phyloP scores from a whole-genome alignment of 2,888 invertebrate genomes.

The Tenodera sinensis region DNA sequence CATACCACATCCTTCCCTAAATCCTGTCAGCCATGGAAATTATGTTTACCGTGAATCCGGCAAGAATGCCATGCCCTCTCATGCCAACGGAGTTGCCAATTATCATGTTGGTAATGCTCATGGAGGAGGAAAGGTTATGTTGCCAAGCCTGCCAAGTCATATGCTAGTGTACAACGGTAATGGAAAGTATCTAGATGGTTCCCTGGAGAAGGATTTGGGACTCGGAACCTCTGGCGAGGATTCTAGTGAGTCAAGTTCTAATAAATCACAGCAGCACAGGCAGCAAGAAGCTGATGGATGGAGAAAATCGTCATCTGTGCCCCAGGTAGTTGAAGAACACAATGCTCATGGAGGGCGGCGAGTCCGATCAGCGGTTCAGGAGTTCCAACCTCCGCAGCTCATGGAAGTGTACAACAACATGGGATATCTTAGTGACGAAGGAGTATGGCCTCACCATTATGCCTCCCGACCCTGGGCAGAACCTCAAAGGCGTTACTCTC shows the following conservation, averaged over 20 bases:
- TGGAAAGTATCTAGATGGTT: slow-evolving; percentile 52
- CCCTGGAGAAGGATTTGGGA: slow-evolving; percentile 66
- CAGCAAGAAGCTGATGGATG: slow-evolving; percentile 54
- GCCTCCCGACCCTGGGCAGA: slow-evolving; percentile 41
- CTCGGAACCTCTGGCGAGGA: slow-evolving; percentile 82
- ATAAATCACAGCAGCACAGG: slow-evolving; percentile 63
- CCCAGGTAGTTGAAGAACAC: slow-evolving; percentile 36
- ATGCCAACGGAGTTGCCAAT: background rate
- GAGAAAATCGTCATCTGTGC: slow-evolving; percentile 58
- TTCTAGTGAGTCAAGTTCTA: slow-evolving; percentile 76
- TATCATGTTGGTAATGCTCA: background rate
- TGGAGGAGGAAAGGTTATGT: background rate
- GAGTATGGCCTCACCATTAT: slow-evolving; percentile 46
- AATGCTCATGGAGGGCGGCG: background rate
- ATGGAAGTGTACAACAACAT: slow-evolving; percentile 57
- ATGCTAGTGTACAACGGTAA: slow-evolving; percentile 21
- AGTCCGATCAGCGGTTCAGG: slow-evolving; percentile 12
- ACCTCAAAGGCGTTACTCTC: slow-evolving; percentile 35
- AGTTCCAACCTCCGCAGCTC: slow-evolving; percentile 55
- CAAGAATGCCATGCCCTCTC: background rate
- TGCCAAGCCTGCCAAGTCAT: slow-evolving; percentile 29
- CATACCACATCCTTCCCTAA: slow-evolving; percentile 65
- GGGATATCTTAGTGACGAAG: slow-evolving; percentile 53
- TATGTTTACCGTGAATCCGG: background rate
- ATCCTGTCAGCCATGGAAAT: slow-evolving; percentile 32